Conservation (phyloP, 2,113 vertebrate genomes). For the Hydrolagus affinis region DNA sequence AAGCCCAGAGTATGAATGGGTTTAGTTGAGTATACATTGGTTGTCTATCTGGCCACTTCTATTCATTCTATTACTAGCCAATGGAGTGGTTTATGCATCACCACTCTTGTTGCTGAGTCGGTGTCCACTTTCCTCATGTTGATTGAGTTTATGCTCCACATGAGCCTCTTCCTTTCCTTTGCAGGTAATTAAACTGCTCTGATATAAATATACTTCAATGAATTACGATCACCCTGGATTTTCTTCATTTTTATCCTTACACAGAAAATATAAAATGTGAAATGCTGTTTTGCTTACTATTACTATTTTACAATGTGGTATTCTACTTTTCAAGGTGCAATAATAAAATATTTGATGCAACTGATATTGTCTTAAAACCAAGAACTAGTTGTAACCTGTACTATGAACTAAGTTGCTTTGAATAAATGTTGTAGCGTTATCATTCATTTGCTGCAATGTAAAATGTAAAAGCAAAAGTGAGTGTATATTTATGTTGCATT, state of each 20-base stretch:
- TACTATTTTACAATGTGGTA: slow-evolving; percentile 2
- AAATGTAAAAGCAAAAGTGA: no score
- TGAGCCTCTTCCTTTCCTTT: no score
- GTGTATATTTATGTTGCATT: no score
- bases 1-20: neutral
- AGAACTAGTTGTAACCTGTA: no score
- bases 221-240: no score
- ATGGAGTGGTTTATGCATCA: neutral
- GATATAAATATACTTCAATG: neutral
- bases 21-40: neutral
- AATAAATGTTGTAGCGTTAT: neutral
- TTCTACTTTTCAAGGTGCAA: neutral
- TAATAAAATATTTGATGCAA: neutral
- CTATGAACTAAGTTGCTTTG: slow-evolving; percentile 2
- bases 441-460: no score
- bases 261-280: slow-evolving; percentile 26
- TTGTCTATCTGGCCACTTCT: neutral
- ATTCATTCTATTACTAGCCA: neutral
- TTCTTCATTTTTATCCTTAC: no score
- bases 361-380: neutral
- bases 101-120: neutral
- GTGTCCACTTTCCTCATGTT: neutral
- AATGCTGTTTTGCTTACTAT: neutral
- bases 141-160: neutral
- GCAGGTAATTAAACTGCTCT: neutral